phyloP scores from a whole-genome alignment of 2,113 vertebrate species.

The Cathartes aura region DNA sequence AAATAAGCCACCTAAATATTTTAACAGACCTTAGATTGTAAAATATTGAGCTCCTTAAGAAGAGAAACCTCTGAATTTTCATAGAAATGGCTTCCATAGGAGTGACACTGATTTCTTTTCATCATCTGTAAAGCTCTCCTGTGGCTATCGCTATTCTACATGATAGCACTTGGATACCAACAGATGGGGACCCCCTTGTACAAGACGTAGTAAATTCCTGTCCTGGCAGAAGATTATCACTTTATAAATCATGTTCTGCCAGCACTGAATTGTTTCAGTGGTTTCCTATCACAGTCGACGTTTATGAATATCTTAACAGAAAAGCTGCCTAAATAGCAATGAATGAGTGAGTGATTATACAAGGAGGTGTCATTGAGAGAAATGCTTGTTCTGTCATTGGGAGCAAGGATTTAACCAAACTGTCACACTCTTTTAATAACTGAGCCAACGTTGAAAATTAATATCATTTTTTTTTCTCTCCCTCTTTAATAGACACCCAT shows the following conservation, averaged over 20 bases:
- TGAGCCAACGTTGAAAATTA: background rate
- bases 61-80: background rate
- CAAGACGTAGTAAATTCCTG: background rate
- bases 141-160: background rate
- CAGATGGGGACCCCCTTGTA: background rate
- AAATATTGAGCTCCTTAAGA: background rate
- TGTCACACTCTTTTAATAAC: background rate
- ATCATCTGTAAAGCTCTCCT: background rate
- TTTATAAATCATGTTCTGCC: background rate
- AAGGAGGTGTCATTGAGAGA: slow-evolving; percentile 8
- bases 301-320: background rate
- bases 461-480: background rate
- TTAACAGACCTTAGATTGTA: background rate
- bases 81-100: background rate
- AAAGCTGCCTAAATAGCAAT: background rate
- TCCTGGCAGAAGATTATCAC: background rate
- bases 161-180: background rate
- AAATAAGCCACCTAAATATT: background rate
- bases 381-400: background rate
- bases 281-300: background rate
- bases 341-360: background rate
- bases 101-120: background rate
- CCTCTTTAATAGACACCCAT: background rate
- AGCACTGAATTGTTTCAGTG: background rate
- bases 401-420: background rate